Evolutionary conservation across 37 sponge, comb jelly and placozoan species (phyloP), one percentile per base, ranked within the genome.

Genomic region (Aplysina aerophoba): DNA sequence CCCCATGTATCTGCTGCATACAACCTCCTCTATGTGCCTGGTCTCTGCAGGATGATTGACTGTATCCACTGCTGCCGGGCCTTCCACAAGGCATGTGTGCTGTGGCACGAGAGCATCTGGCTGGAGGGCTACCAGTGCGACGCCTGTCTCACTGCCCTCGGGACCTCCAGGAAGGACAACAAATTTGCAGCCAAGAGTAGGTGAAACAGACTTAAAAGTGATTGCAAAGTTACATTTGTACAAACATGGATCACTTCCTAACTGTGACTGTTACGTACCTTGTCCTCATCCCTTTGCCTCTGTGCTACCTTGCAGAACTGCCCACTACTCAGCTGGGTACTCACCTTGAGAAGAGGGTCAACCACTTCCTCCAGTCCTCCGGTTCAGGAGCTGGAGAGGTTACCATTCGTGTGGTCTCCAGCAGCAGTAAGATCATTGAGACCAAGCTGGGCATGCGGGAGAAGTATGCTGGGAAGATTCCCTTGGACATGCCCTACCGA

Each of bases 21-120:
- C 39, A 67, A 28, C 34, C 40, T 60, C 30, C 0, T 14, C 4
- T 38, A 22, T 73, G 14, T 68, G 14, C 33, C 25, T 68, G 71
- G 54, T 55, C n/a, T 44, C 50, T 66, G 19, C 84, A 97, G 98
- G 28, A 88, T 93, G 87, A 83, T 91, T 50, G 89, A 84, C 36
- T 99, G 99, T 59, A 90, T 93, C 17, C 86, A 88, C 50, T 99
- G 99, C 90, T 89, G 92, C 17, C 89, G 99, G 22, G 20, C 72
- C 41, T 81, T 94, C 80, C 99, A 99, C 87, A 80, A 85, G 68
- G 89, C 97, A 21, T 99, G 99, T 90, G 97, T 95, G 4, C 93
- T 97, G 54, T 90, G 95, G 88, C 63, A 88, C 36, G 94, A 93
- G 20, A 25, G 30, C 58, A 93, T 97, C 63, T 93, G 87, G 87